These are phyloP conservation scores for Dicerorhinus sumatrensis DNA, from an alignment of 2,113 vertebrate species.

Conservation along the genomic window DNA sequence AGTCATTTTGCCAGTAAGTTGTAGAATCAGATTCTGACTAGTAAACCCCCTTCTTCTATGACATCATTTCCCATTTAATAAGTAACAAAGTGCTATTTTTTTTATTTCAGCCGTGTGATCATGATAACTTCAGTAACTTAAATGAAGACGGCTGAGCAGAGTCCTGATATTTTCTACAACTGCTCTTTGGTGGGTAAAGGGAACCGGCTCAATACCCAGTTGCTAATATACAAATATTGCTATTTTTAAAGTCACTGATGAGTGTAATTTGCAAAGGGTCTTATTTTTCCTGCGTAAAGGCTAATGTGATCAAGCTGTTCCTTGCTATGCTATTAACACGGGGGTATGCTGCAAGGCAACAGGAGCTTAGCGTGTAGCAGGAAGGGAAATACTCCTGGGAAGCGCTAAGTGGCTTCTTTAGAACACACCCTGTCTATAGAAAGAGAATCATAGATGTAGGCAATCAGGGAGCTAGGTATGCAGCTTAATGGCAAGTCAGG, in stretches of 20 bases:
- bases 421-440: not conserved
- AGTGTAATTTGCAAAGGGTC: not conserved
- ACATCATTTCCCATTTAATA: rapidly evolving
- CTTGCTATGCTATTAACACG: not conserved
- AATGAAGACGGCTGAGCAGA: not conserved
- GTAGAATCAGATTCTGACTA: not conserved
- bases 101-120: not conserved
- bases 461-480: not conserved
- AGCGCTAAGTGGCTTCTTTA: not conserved
- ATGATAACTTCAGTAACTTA: not conserved
- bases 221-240: not conserved
- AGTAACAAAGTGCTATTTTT: too few relatives aligned
- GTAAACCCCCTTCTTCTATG: rapidly evolving
- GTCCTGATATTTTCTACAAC: not conserved
- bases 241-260: not conserved
- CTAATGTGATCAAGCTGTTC: not conserved
- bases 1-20: not conserved
- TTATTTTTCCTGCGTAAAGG: not conserved
- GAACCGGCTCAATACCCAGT: not conserved
- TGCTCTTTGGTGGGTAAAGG: not conserved
- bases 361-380: not conserved
- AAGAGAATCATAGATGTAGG: not conserved
- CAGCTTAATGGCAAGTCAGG: not conserved
- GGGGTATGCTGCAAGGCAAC: rapidly evolving
- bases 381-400: not conserved